Evolutionary conservation across 2,797 vertebrate genomes (phyloP), one percentile per base, ranked within the genome.

Genomic region (Peromyscus eremicus): DNA sequence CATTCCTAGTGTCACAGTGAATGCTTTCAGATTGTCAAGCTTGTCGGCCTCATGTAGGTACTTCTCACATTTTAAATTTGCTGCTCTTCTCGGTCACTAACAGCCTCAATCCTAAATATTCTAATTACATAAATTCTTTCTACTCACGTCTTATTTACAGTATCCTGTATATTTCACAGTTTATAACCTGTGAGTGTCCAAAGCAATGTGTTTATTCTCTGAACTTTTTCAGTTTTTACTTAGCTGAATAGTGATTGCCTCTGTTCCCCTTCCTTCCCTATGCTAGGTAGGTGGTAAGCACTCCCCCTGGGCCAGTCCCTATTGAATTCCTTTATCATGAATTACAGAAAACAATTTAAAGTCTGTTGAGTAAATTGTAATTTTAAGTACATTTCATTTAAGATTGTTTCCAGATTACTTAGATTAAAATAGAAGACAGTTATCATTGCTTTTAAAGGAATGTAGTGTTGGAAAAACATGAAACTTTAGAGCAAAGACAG

Each of bases 401-500:
- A 95, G 34, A 96, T 92, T 79, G 95, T 95, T 95, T 97, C 81
- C 82, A 71, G 27, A 70, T 21, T 94, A 83, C 23, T 88, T 95
- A 79, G n/a, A 85, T 96, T 96, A 95, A 97, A 95, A 66, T 92
- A 96, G 37, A 55, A 71, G 40, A 85, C 23, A 49, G 40, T 82
- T 96, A 46, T 91, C 92, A 89, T 95, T 95, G 89, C 25, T 89
- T 94, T 94, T 95, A 86, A 95, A 84, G 86, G 90, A 97, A 90
- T 64, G 43, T 95, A 76, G 68, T 95, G 92, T 96, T 97, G 94
- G 95, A 95, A 96, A 96, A 98, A 84, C 79, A 76, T 85, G 94
- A 95, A 96, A 98, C 96, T 95, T 96, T 86, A 97, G 97, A 96
- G 89, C 85, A 94, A 96, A 94, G 89, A 95, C 80, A 92, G 62